Percentiles rank a stretch among this genome's conserved stretches.
Evolutionary conservation across 2,888 invertebrate genomes (phyloP).

Genomic region (Melanchra persicariae): DNA sequence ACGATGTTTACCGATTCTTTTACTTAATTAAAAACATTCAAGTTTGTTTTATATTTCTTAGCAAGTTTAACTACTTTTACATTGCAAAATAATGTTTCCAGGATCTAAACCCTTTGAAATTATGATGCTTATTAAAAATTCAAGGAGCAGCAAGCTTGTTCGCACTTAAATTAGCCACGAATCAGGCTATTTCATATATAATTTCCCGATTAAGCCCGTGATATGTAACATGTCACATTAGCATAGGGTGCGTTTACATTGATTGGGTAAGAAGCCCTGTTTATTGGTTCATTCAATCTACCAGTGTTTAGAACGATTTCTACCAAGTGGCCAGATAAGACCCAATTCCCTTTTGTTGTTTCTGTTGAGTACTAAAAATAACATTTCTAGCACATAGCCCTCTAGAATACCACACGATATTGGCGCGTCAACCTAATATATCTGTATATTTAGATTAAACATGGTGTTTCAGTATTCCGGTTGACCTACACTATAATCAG

Average conservation of each 20-base stretch:
- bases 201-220: constrained; percentile 58
- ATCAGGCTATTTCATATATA: constrained; percentile 59
- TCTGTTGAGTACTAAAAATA: not conserved
- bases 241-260: constrained; percentile 38
- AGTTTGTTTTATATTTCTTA: constrained; percentile 1
- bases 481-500: not conserved
- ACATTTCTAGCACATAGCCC: constrained; percentile 1
- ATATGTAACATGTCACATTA: constrained; percentile 55
- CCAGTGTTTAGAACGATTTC: not conserved
- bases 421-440: not conserved
- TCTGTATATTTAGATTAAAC: not conserved
- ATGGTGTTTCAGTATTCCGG: not conserved
- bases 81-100: constrained; percentile 34
- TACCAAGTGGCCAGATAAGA: not conserved
- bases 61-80: constrained; percentile 3
- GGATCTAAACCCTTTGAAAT: constrained; percentile 39
- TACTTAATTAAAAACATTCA: not conserved
- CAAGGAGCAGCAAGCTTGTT: constrained; percentile 39
- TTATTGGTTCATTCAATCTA: not conserved
- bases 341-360: not conserved
- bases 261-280: constrained; percentile 11
- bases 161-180: constrained; percentile 28
- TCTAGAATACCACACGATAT: not conserved
- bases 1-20: not conserved
- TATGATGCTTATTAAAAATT: constrained; percentile 51